A percentile compares a stretch with the other conserved stretches of the same genome.
phyloP scores from a whole-genome alignment of 2,113 vertebrate genomes.

The Chrysochloris asiatica region DNA sequence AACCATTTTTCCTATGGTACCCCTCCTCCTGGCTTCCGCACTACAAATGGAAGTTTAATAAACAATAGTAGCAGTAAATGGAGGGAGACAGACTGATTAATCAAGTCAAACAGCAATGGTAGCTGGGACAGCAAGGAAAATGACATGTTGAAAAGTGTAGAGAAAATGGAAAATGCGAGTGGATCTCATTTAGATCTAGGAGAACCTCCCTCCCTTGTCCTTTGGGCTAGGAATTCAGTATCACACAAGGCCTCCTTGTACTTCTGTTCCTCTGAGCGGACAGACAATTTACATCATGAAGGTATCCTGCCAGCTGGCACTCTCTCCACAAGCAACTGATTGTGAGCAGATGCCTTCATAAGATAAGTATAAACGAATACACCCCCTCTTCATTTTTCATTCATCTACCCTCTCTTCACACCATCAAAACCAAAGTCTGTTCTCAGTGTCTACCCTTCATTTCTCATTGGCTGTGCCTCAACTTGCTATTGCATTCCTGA shows the following conservation, averaged over 20 bases:
- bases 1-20: background rate
- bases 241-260: slow-evolving; percentile 84
- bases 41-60: background rate
- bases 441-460: background rate
- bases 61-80: background rate
- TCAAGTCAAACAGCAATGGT: background rate
- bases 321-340: slow-evolving; percentile 71
- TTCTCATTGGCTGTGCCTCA: background rate
- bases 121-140: slow-evolving; percentile 32
- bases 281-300: slow-evolving; percentile 83
- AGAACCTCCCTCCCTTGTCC: slow-evolving; percentile 71
- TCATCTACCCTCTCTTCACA: background rate
- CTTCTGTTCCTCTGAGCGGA: slow-evolving; percentile 75
- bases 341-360: slow-evolving; percentile 84
- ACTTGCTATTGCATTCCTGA: background rate
- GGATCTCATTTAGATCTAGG: slow-evolving; percentile 66
- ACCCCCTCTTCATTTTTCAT: slow-evolving; percentile 25
- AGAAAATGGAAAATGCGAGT: slow-evolving; percentile 65
- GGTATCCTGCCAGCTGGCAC: slow-evolving; percentile 78
- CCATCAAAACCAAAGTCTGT: fast-evolving
- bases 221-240: slow-evolving; percentile 71
- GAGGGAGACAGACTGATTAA: background rate
- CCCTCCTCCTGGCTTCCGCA: background rate
- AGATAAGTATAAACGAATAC: slow-evolving; percentile 75
- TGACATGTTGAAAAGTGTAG: slow-evolving; percentile 41